phyloP scores from a whole-genome alignment of 2,113 vertebrate species.

The Osmerus mordax region DNA sequence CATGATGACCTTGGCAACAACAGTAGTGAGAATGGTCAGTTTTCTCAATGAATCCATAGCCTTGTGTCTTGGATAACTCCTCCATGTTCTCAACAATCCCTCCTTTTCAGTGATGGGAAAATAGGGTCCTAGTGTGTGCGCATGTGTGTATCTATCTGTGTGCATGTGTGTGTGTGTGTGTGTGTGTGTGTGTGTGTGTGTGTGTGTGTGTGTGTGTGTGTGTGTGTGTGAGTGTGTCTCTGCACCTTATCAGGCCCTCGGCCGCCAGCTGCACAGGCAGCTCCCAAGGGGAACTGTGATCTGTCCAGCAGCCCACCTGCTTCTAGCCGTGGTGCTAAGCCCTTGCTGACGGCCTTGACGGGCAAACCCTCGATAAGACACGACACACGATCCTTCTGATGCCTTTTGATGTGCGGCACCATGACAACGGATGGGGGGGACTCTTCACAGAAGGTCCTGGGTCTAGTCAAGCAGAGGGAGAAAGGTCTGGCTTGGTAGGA shows the following conservation, averaged over 20 bases:
- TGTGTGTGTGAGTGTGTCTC: neutral
- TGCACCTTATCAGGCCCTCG: constrained; percentile 28
- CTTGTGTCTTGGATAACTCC: neutral
- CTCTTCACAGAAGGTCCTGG: neutral
- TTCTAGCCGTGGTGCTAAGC: constrained; percentile 54
- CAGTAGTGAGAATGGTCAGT: constrained; percentile 4
- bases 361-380: constrained; percentile 65
- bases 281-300: constrained; percentile 29
- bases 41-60: constrained; percentile 21
- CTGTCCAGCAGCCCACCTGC: constrained; percentile 28
- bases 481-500: neutral
- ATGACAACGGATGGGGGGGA: constrained; percentile 30
- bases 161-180: neutral
- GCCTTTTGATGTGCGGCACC: constrained; percentile 55
- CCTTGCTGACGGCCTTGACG: constrained; percentile 59
- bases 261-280: constrained; percentile 34
- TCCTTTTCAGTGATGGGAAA: constrained; percentile 44
- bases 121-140: constrained; percentile 15
- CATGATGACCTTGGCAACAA: constrained; percentile 8
- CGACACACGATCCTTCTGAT: constrained; percentile 56
- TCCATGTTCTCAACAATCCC: constrained; percentile 34
- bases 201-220: constrained; percentile 11
- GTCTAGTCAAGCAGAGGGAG: neutral
- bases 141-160: neutral
- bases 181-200: constrained; percentile 7